Conservation (phyloP, 2,113 vertebrate species). For the Rhadina sibilatrix region DNA sequence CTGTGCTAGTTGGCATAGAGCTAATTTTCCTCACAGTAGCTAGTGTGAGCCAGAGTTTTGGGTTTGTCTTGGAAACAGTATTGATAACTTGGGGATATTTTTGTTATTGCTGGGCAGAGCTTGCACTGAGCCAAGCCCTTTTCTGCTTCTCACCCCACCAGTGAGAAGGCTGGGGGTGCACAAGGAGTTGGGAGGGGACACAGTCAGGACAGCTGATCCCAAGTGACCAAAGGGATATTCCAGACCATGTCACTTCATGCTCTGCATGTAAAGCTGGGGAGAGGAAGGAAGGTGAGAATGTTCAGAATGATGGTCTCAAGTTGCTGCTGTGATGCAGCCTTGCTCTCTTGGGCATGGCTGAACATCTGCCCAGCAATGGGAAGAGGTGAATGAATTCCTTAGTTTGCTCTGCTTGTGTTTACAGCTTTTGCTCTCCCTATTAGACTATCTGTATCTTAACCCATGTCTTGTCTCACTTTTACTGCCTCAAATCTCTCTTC, state of each 20-base stretch:
- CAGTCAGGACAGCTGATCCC: rapidly evolving
- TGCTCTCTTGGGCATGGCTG: not conserved
- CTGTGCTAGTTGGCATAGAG: not conserved
- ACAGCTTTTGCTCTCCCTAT: not conserved
- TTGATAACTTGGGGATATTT: not conserved
- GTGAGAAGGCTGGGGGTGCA: not conserved
- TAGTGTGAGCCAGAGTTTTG: not conserved
- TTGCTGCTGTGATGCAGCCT: not conserved
- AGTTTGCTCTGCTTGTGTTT: not conserved
- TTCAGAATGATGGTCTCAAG: too few relatives aligned
- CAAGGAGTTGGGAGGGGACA: not conserved
- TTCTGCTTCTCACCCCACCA: not conserved
- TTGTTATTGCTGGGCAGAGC: not conserved
- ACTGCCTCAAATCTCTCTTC: not conserved
- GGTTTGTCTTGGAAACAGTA: not conserved
- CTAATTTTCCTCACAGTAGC: not conserved
- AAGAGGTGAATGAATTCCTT: not conserved
- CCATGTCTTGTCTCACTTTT: not conserved
- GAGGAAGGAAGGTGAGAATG: not conserved
- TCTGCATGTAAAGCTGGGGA: not conserved
- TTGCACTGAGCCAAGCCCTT: not conserved
- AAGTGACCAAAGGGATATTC: not conserved
- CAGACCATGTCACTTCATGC: not conserved
- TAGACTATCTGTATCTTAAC: not conserved
- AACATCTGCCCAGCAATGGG: not conserved